Evolutionary conservation across 2,113 vertebrate genomes (phyloP).

Genomic region (Oxyura jamaicensis): DNA sequence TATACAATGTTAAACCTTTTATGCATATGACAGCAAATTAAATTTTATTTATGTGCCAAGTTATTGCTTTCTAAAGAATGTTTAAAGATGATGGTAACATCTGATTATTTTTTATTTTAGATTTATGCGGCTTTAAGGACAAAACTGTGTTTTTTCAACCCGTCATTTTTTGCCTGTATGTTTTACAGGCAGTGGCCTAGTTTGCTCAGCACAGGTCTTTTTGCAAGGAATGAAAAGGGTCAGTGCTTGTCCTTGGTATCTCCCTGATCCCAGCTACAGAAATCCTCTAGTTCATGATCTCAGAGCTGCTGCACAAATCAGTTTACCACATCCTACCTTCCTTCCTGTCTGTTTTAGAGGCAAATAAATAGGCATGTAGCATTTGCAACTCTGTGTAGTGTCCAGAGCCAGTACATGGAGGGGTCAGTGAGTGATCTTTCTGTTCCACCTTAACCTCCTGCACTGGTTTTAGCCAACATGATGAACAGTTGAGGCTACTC

Average conservation of each 20-base stretch:
- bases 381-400: background rate
- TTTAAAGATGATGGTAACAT: slow-evolving; percentile 8
- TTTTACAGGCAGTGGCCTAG: background rate
- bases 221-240: background rate
- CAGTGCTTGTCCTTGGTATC: background rate
- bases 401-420: background rate
- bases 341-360: background rate
- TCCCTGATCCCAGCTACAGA: background rate
- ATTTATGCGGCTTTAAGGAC: background rate
- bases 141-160: background rate
- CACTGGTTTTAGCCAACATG: background rate
- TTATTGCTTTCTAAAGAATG: slow-evolving; percentile 50
- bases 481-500: background rate
- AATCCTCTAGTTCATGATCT: background rate
- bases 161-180: background rate
- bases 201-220: background rate
- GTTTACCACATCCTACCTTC: background rate
- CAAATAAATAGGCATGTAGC: background rate
- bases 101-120: background rate
- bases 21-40: slow-evolving; percentile 56
- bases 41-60: slow-evolving; percentile 63
- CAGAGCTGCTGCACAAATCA: background rate
- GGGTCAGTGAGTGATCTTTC: background rate
- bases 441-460: background rate
- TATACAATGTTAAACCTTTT: slow-evolving; percentile 75